Evolutionary conservation across 2,113 vertebrate species (phyloP), one percentile per base, ranked within the genome.

Genomic region (Macheiramphus alcinus): DNA sequence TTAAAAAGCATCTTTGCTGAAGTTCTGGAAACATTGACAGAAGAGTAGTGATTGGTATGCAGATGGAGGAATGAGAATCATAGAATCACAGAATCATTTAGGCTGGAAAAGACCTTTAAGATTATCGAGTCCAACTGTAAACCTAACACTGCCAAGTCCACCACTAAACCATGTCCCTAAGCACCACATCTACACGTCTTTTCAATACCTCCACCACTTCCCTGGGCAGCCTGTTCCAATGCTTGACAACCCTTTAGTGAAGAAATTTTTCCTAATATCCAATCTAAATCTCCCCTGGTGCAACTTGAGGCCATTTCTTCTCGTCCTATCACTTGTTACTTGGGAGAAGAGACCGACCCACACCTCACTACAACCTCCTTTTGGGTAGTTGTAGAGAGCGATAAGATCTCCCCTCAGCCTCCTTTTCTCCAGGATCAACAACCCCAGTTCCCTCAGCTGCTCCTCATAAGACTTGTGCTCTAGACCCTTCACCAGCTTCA

Each of bases 211-310:
- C 62, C 13, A n/a, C 4, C 15, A 21, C 17, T 61, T 76, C 67
- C 23, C 74, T 50, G 12, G n/a, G 9, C 13, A 72, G 32, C 23
- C 2, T 76, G 32, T 79, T 76, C 18, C 36, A 72, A 27, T 29
- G 9, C 3, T 55, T 67, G 56, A n/a, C 1, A 40, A 34, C 16
- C 5, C 16, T 32, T 40, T 2, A 9, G 9, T 21, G 21, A 31
- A 66, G 10, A 66, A 38, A 12, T 21, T 45, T 43, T 66, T 86
- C 34, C 45, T 56, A 36, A 89, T 72, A 50, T 5, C 16, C 20
- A 50, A 5, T 67, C 45, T 56, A 61, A 45, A 40, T 6, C 16
- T 76, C 5, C 6, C 20, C 23, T 40, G 23, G 7, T 0, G 0
- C 15, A 76, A 9, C 14, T 50, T 62, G 21, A 81, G 58, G 10